Conservation (phyloP, 2,888 invertebrate species). For the Hetaerina titia region DNA sequence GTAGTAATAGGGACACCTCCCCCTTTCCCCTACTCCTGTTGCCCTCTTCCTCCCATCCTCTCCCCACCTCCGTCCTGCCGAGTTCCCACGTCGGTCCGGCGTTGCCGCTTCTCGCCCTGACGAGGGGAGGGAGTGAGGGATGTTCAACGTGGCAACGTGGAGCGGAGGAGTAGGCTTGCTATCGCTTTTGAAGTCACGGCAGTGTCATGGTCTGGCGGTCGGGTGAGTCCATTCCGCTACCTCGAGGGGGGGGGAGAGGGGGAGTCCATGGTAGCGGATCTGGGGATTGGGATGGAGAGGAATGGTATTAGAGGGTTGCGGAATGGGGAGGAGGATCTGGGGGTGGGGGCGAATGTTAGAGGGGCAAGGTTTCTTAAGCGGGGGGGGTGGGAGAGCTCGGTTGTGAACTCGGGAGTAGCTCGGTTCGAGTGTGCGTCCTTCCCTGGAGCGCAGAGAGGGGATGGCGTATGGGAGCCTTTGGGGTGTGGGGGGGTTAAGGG, state of each 20-base stretch:
- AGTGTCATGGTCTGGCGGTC: slow-evolving; percentile 65
- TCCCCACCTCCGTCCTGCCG: background rate
- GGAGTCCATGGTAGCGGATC: background rate
- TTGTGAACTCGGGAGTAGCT: too few relatives aligned
- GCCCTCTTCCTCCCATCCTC: background rate
- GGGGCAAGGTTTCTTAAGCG: background rate
- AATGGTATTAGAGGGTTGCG: background rate
- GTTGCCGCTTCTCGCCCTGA: background rate
- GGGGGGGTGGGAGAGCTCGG: background rate
- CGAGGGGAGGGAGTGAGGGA: slow-evolving; percentile 15
- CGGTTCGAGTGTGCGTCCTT: background rate
- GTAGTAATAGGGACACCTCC: background rate
- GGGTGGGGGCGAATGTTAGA: background rate
- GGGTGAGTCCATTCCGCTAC: slow-evolving; percentile 63
- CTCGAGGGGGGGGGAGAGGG: background rate
- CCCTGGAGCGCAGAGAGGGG: background rate
- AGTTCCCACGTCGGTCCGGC: background rate
- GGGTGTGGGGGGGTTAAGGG: background rate
- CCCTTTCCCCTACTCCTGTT: background rate
- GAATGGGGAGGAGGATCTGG: background rate
- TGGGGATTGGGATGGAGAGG: background rate
- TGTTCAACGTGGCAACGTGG: slow-evolving; percentile 34
- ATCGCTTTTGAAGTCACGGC: slow-evolving; percentile 63
- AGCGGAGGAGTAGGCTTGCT: background rate
- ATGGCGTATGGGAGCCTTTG: background rate